Evolutionary conservation across 2,797 vertebrate genomes (phyloP).

Genomic region (Okamejei kenojei): DNA sequence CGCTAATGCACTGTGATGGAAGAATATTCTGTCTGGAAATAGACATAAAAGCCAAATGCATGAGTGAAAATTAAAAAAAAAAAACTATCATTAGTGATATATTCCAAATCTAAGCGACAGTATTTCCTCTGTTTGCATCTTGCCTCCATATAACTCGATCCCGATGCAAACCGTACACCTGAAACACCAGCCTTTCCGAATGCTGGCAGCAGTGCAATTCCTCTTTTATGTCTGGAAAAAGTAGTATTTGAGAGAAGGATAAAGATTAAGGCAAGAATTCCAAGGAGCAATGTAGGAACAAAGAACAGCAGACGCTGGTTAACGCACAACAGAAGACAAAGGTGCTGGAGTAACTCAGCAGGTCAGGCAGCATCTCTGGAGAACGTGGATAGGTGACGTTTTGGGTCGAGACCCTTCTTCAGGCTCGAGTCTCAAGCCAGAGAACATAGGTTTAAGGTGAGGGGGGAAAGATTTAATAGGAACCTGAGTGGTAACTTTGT

Average conservation of each 20-base stretch:
- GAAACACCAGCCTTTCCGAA: not conserved
- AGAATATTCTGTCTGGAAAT: not conserved
- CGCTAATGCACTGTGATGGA: not conserved
- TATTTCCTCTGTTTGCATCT: not conserved
- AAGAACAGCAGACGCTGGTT: no score
- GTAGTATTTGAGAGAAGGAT: not conserved
- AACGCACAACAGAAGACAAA: no score
- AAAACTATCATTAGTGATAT: not conserved
- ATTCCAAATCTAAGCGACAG: not conserved
- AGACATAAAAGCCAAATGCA: not conserved
- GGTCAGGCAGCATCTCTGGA: no score
- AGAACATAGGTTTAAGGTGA: no score
- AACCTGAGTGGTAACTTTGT: no score
- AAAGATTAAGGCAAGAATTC: not conserved
- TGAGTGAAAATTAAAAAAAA: not conserved
- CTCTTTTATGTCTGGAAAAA: not conserved
- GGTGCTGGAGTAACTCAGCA: no score
- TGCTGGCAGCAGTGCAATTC: not conserved
- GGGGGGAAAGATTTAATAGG: no score
- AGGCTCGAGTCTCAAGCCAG: no score
- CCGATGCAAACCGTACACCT: not conserved
- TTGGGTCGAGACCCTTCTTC: no score
- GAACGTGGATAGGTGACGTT: no score
- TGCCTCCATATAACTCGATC: not conserved
- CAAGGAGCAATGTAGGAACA: not conserved